Evolutionary conservation across 2,888 invertebrate species (phyloP).

Genomic region (Cataglyphis rosenhaueri): DNA sequence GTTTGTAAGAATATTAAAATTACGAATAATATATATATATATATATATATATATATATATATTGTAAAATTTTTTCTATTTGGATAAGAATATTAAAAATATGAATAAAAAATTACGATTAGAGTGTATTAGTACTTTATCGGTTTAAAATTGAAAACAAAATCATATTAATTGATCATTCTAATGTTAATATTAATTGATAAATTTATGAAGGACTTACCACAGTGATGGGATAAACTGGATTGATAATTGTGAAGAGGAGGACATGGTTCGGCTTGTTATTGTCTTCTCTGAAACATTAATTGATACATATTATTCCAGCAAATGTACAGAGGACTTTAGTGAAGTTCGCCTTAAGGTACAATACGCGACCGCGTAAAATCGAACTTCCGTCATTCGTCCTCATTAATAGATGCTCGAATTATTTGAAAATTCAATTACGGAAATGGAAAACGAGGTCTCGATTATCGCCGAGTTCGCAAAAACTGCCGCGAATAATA

Average conservation of each 20-base stretch:
- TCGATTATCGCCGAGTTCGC: conserved; percentile 38
- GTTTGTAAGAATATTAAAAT: background rate
- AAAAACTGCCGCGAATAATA: conserved; percentile 40
- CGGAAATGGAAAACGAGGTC: conserved; percentile 29
- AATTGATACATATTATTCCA: conserved; percentile 51
- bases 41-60: background rate
- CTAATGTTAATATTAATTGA: background rate
- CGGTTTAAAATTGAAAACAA: background rate
- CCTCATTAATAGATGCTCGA: conserved; percentile 29
- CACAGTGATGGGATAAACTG: conserved; percentile 99
- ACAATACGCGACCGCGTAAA: conserved; percentile 19
- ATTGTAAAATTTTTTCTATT: background rate
- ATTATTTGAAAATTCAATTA: conserved; percentile 53
- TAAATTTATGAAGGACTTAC: conserved; percentile 89
- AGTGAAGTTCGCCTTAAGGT: conserved; percentile 20
- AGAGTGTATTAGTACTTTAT: background rate
- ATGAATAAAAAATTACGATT: background rate
- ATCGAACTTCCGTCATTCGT: conserved; percentile 34
- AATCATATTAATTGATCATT: no score
- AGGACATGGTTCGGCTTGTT: conserved; percentile 98
- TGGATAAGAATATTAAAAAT: background rate
- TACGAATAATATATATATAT: background rate
- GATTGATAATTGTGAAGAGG: conserved; percentile 98
- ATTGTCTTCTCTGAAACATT: conserved; percentile 89
- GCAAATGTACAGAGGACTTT: background rate